Percentiles rank a stretch among this genome's conserved stretches.
phyloP scores from a whole-genome alignment of 2,113 vertebrate genomes.

The Oreocharis arfaki region DNA sequence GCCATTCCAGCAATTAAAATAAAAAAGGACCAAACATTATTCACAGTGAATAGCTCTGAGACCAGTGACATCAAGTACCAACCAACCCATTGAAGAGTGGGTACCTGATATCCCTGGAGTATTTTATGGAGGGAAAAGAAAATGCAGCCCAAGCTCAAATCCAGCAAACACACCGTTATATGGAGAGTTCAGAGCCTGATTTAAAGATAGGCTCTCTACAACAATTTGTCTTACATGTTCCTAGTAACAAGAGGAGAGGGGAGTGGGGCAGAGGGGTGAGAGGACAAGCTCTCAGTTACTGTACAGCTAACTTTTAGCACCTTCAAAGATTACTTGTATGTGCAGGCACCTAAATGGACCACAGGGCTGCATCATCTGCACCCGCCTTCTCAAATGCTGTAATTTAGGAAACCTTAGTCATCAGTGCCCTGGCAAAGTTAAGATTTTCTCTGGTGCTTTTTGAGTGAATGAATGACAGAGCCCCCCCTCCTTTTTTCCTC shows the following conservation, averaged over 20 bases:
- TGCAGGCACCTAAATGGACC: neutral
- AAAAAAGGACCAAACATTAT: constrained; percentile 76
- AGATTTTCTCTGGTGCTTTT: neutral
- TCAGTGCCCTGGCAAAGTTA: neutral
- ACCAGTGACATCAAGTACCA: constrained; percentile 72
- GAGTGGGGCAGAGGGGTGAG: neutral
- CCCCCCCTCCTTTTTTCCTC: neutral
- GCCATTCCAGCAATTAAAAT: constrained; percentile 81
- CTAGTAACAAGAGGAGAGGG: neutral
- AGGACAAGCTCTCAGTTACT: neutral
- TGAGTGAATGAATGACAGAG: neutral
- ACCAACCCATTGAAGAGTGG: constrained; percentile 63
- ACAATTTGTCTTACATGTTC: neutral
- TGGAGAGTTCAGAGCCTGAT: constrained; percentile 29
- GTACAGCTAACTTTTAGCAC: neutral
- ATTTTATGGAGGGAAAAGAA: constrained; percentile 49
- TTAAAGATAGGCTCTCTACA: constrained; percentile 51
- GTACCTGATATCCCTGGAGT: constrained; percentile 73
- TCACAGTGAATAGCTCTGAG: constrained; percentile 69
- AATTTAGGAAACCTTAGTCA: neutral
- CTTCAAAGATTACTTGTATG: neutral
- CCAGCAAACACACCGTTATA: constrained; percentile 52
- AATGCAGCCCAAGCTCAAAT: constrained; percentile 30
- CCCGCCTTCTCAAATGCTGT: neutral
- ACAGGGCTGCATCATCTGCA: neutral